Evolutionary conservation across 1,140 invertebrate species (phyloP).

Genomic region (Zaprionus ornatus): DNA sequence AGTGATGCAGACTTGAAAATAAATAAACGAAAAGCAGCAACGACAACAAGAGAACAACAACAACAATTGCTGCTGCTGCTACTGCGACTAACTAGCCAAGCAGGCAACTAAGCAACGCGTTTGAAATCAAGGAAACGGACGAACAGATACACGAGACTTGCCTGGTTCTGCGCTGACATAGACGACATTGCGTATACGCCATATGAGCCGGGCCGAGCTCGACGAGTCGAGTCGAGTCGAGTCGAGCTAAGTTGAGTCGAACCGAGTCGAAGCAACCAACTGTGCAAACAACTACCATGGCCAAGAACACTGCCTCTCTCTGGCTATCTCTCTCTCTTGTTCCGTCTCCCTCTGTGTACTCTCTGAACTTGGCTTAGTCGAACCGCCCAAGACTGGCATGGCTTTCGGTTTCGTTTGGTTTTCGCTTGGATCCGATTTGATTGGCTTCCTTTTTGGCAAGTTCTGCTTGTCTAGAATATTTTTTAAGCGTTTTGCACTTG

Average conservation of each 20-base stretch:
- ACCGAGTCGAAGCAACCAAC: slow-evolving; percentile 57
- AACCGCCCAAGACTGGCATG: slow-evolving; percentile 30
- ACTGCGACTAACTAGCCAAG: slow-evolving; percentile 36
- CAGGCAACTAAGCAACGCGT: slow-evolving; percentile 47
- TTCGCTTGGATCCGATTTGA: slow-evolving; percentile 54
- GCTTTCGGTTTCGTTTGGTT: slow-evolving; percentile 42
- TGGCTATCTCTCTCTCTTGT: not conserved
- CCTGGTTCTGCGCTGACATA: slow-evolving; percentile 63
- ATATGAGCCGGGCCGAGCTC: slow-evolving; percentile 32
- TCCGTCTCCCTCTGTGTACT: slow-evolving; percentile 7
- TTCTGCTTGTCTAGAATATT: slow-evolving; percentile 58
- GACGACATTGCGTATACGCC: slow-evolving; percentile 78
- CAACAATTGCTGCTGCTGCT: slow-evolving; percentile 18
- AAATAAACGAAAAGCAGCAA: slow-evolving; percentile 16
- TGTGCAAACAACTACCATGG: slow-evolving; percentile 73
- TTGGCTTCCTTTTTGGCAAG: slow-evolving; percentile 51
- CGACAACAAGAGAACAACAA: slow-evolving; percentile 40
- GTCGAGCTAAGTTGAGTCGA: slow-evolving; percentile 6
- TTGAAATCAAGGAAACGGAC: slow-evolving; percentile 79
- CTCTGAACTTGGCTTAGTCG: slow-evolving; percentile 71
- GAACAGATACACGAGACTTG: slow-evolving; percentile 28
- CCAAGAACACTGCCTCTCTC: slow-evolving; percentile 61
- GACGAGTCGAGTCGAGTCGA: slow-evolving; percentile 12
- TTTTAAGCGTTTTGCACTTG: slow-evolving; percentile 73
- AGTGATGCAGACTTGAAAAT: slow-evolving; percentile 55